Evolutionary conservation across 1,140 invertebrate genomes (phyloP).

Genomic region (Polypedilum vanderplanki): DNA sequence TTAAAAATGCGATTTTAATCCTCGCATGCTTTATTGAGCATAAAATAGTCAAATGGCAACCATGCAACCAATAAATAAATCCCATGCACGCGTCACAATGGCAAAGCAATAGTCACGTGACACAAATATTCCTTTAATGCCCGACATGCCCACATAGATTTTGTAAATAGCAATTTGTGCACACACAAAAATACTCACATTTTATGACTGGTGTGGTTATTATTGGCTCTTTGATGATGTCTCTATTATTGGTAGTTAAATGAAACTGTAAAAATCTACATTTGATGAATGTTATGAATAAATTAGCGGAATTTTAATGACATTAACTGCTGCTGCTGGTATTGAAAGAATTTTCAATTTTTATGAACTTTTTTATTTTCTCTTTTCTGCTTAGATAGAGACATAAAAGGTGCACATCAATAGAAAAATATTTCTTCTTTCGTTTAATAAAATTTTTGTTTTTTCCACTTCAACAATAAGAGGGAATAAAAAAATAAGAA

Average conservation of each 20-base stretch:
- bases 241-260: neutral
- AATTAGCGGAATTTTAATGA: neutral
- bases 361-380: too few species aligned
- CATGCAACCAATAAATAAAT: slow-evolving; percentile 6
- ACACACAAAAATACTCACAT: neutral
- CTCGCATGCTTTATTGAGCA: too few species aligned
- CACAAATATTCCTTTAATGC: neutral
- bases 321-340: too few species aligned
- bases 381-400: too few species aligned
- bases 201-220: neutral
- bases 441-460: too few species aligned
- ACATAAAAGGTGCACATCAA: too few species aligned
- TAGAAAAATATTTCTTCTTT: too few species aligned
- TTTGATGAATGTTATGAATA: neutral
- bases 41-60: neutral
- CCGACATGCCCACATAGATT: slow-evolving; percentile 23
- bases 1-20: too few species aligned
- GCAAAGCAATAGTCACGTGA: neutral
- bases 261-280: neutral
- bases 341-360: too few species aligned
- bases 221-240: neutral
- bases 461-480: neutral
- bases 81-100: neutral
- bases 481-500: slow-evolving; percentile 24
- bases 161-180: slow-evolving; percentile 21